Conservation (phyloP, 2,113 vertebrate species). For the Thalassoma bifasciatum region DNA sequence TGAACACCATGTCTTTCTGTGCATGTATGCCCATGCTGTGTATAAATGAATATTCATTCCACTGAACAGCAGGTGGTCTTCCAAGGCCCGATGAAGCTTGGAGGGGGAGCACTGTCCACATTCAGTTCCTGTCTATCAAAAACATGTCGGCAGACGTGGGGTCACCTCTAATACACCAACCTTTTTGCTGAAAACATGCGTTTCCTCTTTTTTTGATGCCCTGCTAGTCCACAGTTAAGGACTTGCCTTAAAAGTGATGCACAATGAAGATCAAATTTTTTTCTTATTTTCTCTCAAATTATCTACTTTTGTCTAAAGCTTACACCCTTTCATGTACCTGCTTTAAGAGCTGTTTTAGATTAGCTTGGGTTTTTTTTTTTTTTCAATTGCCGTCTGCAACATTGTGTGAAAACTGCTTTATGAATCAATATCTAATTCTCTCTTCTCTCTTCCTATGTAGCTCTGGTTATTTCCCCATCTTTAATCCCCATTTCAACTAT, state of each 20-base stretch:
- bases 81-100: slow-evolving; percentile 32
- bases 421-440: slow-evolving; percentile 54
- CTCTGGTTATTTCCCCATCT: slow-evolving; percentile 3
- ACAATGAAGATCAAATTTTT: background rate
- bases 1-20: slow-evolving; percentile 12
- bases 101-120: slow-evolving; percentile 42
- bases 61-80: slow-evolving; percentile 59
- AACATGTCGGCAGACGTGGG: slow-evolving; percentile 46
- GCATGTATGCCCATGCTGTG: slow-evolving; percentile 36
- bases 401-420: slow-evolving; percentile 48
- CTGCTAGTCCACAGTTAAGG: background rate
- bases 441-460: slow-evolving; percentile 15
- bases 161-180: slow-evolving; percentile 61
- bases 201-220: background rate
- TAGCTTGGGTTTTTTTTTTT: slow-evolving; percentile 35
- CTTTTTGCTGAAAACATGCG: background rate
- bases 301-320: slow-evolving; percentile 20
- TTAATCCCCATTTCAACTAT: slow-evolving; percentile 6
- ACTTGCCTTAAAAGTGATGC: background rate
- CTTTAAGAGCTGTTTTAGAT: slow-evolving; percentile 36
- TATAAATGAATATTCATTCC: slow-evolving; percentile 74
- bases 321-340: background rate
- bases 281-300: background rate
- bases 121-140: slow-evolving; percentile 63
- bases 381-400: slow-evolving; percentile 40